Evolutionary conservation across 1,140 invertebrate species (phyloP).

Genomic region (Cydia fagiglandana): DNA sequence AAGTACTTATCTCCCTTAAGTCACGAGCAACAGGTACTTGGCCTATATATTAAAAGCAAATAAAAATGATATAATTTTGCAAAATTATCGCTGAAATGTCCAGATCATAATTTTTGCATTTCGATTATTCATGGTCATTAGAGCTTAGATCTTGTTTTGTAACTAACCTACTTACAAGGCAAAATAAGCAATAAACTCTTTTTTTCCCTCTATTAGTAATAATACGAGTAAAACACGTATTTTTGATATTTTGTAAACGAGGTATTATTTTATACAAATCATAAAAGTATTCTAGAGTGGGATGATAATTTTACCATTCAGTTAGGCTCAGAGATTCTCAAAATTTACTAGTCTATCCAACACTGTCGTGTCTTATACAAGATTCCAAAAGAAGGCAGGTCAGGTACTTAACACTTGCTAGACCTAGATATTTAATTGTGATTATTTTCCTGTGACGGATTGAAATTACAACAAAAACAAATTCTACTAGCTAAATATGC

Average conservation of each 20-base stretch:
- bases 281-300: neutral
- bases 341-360: conserved; percentile 24
- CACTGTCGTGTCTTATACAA: conserved; percentile 25
- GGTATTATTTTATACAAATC: conserved; percentile 33
- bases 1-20: conserved; percentile 14
- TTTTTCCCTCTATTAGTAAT: neutral
- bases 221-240: neutral
- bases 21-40: conserved; percentile 27
- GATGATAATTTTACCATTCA: conserved; percentile 43
- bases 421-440: conserved; percentile 18
- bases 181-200: neutral
- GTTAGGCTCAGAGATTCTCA: conserved; percentile 38
- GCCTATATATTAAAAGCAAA: neutral
- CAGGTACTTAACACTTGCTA: conserved; percentile 29
- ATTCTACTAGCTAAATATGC: conserved; percentile 26
- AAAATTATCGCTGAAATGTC: neutral
- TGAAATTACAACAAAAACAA: conserved; percentile 8
- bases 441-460: conserved; percentile 24
- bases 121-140: neutral
- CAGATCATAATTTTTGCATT: neutral
- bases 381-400: conserved; percentile 30
- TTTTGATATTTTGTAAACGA: conserved; percentile 4
- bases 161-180: neutral
- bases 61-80: neutral
- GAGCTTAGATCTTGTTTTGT: neutral